Conservation (phyloP, 2,797 vertebrate genomes). For the Tokudaia muenninki region DNA sequence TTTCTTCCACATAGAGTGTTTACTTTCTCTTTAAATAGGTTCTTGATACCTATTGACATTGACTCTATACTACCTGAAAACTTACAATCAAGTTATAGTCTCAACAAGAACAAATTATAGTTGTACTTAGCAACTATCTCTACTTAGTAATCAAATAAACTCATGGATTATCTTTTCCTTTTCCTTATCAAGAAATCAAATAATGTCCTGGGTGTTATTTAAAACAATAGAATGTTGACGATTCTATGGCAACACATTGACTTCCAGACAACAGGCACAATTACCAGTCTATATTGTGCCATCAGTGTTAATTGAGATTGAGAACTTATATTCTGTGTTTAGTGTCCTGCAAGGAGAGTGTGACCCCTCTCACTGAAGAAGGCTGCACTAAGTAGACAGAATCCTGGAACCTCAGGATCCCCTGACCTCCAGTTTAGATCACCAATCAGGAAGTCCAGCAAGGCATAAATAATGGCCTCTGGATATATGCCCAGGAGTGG, state of each 20-base stretch:
- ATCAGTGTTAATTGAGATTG: neutral
- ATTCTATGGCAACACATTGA: neutral
- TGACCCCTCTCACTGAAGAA: neutral
- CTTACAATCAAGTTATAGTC: neutral
- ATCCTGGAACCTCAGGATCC: neutral
- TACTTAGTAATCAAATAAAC: slow-evolving; percentile 38
- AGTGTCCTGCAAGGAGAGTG: too few species aligned
- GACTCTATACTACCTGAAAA: neutral
- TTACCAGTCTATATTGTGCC: neutral
- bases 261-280: neutral
- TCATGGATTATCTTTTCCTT: neutral
- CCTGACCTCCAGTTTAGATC: neutral
- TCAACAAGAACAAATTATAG: slow-evolving; percentile 27
- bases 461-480: neutral
- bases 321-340: neutral
- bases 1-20: neutral
- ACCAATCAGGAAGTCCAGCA: neutral
- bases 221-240: neutral
- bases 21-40: neutral
- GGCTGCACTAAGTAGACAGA: too few species aligned
- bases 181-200: neutral
- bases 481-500: too few species aligned
- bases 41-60: neutral
- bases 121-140: slow-evolving; percentile 9
- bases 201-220: neutral